Evolutionary conservation across 2,113 vertebrate genomes (phyloP).

Genomic region (Porphyrio hochstetteri): DNA sequence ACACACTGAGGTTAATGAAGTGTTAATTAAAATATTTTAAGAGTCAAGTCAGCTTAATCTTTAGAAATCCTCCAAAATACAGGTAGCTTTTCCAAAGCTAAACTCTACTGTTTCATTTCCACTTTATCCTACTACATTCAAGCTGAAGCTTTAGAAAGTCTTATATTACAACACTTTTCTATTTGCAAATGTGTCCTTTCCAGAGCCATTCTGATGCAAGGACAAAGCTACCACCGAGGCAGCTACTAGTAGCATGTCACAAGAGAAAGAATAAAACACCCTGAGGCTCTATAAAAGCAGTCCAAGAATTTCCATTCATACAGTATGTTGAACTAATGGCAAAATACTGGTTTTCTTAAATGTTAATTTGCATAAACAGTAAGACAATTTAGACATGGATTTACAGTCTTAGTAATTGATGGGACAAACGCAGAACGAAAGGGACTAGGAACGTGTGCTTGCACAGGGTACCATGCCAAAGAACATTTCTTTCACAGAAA

Average conservation of each 20-base stretch:
- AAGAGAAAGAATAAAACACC: background rate
- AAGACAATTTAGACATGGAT: background rate
- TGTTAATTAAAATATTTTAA: background rate
- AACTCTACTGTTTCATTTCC: background rate
- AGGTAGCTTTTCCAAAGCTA: background rate
- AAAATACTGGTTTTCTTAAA: background rate
- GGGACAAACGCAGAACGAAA: background rate
- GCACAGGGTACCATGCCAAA: background rate
- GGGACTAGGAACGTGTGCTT: background rate
- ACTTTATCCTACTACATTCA: background rate
- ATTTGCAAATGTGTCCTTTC: background rate
- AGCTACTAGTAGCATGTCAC: background rate
- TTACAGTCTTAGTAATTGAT: background rate
- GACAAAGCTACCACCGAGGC: background rate
- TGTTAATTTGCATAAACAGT: background rate
- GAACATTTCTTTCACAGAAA: background rate
- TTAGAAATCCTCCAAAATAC: background rate
- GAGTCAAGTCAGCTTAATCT: background rate
- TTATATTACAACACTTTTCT: background rate
- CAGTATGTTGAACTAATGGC: background rate
- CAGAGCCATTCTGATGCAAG: background rate
- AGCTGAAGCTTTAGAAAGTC: background rate
- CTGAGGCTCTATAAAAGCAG: background rate
- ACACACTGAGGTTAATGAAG: background rate
- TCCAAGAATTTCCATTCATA: background rate